Evolutionary conservation across 2,113 vertebrate species (phyloP).

Genomic region (Indicator indicator): DNA sequence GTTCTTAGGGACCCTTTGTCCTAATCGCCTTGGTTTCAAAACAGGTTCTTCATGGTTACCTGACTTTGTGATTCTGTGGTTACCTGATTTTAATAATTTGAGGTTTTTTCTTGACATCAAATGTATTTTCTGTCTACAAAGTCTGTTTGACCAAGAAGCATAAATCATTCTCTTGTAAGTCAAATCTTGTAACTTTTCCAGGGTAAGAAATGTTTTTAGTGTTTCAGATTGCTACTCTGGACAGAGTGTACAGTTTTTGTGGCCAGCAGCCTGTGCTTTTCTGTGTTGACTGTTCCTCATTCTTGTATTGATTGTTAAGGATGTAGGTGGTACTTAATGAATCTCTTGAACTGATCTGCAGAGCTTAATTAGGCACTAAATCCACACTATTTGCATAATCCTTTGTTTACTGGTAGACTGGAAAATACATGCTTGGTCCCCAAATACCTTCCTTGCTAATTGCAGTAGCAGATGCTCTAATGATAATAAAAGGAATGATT

Average conservation of each 20-base stretch:
- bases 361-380: constrained; percentile 65
- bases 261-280: constrained; percentile 10
- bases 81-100: no score
- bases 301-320: constrained; percentile 30
- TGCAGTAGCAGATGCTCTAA: constrained; percentile 59
- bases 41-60: no score
- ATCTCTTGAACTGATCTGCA: constrained; percentile 51
- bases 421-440: constrained; percentile 56
- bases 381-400: constrained; percentile 65
- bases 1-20: no score
- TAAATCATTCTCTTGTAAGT: constrained; percentile 56
- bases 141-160: constrained; percentile 37
- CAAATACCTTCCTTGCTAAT: constrained; percentile 60
- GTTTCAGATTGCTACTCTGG: not conserved
- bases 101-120: no score
- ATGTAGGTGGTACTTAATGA: constrained; percentile 30
- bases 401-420: constrained; percentile 66
- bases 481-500: constrained; percentile 53
- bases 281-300: not conserved
- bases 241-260: not conserved
- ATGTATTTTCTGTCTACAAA: constrained; percentile 14
- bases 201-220: constrained; percentile 22
- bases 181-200: constrained; percentile 1
- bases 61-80: no score
- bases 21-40: no score